Conservation (phyloP, 2,113 vertebrate species). For the Carassius auratus region DNA sequence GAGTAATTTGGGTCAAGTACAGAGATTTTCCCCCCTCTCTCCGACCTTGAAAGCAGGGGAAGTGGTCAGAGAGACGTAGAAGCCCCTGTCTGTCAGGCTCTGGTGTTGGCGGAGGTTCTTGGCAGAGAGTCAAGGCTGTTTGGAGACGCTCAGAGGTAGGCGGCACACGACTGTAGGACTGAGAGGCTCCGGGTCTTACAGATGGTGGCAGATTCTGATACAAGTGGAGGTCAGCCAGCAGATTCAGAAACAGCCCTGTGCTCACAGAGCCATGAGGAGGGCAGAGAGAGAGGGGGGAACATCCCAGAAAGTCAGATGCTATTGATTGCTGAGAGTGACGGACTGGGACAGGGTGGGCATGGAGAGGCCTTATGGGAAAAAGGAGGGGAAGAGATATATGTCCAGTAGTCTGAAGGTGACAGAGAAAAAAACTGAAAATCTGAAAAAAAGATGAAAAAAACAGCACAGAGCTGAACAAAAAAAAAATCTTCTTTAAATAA, state of each 20-base stretch:
- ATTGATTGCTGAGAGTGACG: conserved; percentile 4
- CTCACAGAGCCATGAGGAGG: conserved; percentile 22
- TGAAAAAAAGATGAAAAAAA: background rate
- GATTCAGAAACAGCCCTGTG: conserved; percentile 30
- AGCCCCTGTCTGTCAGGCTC: conserved; percentile 33
- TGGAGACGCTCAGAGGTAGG: conserved; percentile 1
- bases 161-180: conserved; percentile 30
- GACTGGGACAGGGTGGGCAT: background rate
- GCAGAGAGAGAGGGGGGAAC: background rate
- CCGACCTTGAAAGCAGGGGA: conserved; percentile 24
- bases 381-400: background rate
- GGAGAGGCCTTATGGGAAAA: background rate
- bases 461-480: background rate
- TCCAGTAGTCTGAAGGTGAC: background rate
- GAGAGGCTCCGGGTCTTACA: conserved; percentile 47
- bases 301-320: conserved; percentile 8
- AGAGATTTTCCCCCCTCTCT: conserved; percentile 20
- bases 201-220: conserved; percentile 59
- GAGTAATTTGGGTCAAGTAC: conserved; percentile 45
- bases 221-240: conserved; percentile 58
- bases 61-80: conserved; percentile 5
- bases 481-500: too few relatives aligned
- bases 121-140: conserved; percentile 43
- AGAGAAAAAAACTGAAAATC: background rate
- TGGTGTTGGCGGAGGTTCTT: conserved; percentile 29